Base-by-base conservation (phyloP, 2,888 invertebrate genomes). In the Ectemnius continuus region DNA sequence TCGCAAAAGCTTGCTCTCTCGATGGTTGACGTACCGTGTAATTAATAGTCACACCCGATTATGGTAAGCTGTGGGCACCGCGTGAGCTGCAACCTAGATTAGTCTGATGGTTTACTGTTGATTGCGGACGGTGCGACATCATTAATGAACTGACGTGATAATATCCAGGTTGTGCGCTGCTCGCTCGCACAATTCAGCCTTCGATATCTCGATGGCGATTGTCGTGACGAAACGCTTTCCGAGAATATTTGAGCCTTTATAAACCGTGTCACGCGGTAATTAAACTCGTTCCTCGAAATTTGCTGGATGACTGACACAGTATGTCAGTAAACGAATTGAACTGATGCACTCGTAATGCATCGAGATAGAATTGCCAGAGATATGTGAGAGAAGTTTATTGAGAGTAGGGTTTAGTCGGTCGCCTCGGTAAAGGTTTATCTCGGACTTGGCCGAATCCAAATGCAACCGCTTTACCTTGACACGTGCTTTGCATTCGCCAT, bases 41-140 rank as follows among this genome's bases (percentile, higher is more conserved):
- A 78, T 81, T 81, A 81, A 78, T 81, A 81, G 74, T 81, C 67
- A 56, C 68, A 56, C 20, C 48, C 70, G 75, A 81, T 79, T 81
- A 78, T 78, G 73, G 73, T 69, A 76, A 81, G 58, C 67, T 57
- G 14, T 45, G 18, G 47, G 28, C 64, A 62, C 45, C 23, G 66
- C 72, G 67, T 68, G 73, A 76, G 73, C 65, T 62, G 58, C 57
- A 18, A 14, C 45, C 59, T 66, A 14, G 57, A 79, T 76, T 70
- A 73, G 56, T 48, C 14, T 20, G 18, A 63, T n/a, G 13, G 45
- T 67, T 64, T 48, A 18, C 16, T 20, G 20, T 16, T 64, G 70
- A 67, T 76, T 74, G 75, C 52, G 6, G 52, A n/a, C 20, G 52
- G 57, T 45, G 47, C 18, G 6, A 46, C 48, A 2, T 2, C 23